Evolutionary conservation across 2,888 invertebrate species (phyloP).

Genomic region (Dusona sp.): DNA sequence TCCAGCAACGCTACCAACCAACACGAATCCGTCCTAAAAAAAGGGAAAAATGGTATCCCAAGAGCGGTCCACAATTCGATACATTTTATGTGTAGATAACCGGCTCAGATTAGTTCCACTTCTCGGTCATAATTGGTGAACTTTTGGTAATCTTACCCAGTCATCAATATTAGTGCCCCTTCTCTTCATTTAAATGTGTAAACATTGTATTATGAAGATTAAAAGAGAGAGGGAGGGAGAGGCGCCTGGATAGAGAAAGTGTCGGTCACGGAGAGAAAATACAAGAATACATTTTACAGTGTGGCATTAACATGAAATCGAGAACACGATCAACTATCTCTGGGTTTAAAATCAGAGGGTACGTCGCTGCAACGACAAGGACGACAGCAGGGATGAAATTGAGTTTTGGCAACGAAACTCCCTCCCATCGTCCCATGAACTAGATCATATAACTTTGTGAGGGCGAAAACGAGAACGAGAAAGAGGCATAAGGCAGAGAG

Average conservation of each 20-base stretch:
- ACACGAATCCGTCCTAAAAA: constrained; percentile 96
- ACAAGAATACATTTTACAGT: not conserved
- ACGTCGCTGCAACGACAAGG: not conserved
- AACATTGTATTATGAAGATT: not conserved
- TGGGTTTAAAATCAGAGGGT: not conserved
- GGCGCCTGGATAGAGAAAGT: not conserved
- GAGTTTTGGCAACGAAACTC: constrained; percentile 63
- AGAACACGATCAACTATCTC: constrained; percentile 20
- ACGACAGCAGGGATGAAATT: constrained; percentile 43
- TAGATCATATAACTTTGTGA: constrained; percentile 32
- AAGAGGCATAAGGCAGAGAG: not conserved
- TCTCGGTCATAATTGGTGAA: not conserved
- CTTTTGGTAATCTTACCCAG: not conserved
- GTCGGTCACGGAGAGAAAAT: not conserved
- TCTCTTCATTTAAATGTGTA: not conserved
- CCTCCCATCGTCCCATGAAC: constrained; percentile 18
- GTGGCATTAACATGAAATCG: constrained; percentile 18
- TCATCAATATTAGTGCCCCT: not conserved
- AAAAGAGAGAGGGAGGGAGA: not conserved
- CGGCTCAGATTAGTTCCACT: not conserved
- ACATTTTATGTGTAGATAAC: not conserved
- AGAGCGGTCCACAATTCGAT: not conserved
- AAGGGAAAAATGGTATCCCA: constrained; percentile 2
- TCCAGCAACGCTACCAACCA: constrained; percentile 98
- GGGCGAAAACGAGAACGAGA: constrained; percentile 18